These are phyloP conservation scores for Adelges cooleyi DNA, from an alignment of 1,140 invertebrate species.

Conservation along the genomic window DNA sequence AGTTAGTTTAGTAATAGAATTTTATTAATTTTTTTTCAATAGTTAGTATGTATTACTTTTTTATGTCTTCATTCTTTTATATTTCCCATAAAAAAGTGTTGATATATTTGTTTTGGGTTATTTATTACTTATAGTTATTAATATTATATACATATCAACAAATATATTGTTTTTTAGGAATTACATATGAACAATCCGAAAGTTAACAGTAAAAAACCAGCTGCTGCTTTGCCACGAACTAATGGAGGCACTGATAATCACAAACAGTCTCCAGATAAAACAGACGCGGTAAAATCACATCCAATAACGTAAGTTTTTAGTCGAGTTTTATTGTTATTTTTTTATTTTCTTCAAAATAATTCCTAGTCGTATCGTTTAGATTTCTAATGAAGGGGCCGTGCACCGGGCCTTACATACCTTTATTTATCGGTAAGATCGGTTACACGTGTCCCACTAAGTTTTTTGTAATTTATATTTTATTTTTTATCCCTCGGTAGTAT, in stretches of 20 bases:
- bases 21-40: too few species aligned
- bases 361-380: constrained; percentile 13
- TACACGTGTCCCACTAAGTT: constrained; percentile 12
- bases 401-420: constrained; percentile 26
- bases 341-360: constrained; percentile 4
- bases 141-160: background rate
- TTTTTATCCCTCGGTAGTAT: constrained; percentile 1
- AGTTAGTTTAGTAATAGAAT: too few species aligned
- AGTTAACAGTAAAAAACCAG: constrained; percentile 15
- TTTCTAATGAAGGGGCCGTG: constrained; percentile 26
- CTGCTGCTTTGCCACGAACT: background rate
- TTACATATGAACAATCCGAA: constrained; percentile 19
- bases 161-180: background rate
- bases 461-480: constrained; percentile 1
- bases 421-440: constrained; percentile 24
- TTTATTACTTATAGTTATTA: too few species aligned
- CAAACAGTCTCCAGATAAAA: constrained; percentile 5
- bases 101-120: too few species aligned
- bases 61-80: too few species aligned
- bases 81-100: too few species aligned
- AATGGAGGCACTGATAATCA: background rate
- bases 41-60: too few species aligned
- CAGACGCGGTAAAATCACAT: constrained; percentile 1
- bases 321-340: background rate
- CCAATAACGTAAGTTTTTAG: constrained; percentile 12